These are phyloP conservation scores for Gallinago media DNA, from an alignment of 2,113 vertebrate species.

Conservation along the genomic window DNA sequence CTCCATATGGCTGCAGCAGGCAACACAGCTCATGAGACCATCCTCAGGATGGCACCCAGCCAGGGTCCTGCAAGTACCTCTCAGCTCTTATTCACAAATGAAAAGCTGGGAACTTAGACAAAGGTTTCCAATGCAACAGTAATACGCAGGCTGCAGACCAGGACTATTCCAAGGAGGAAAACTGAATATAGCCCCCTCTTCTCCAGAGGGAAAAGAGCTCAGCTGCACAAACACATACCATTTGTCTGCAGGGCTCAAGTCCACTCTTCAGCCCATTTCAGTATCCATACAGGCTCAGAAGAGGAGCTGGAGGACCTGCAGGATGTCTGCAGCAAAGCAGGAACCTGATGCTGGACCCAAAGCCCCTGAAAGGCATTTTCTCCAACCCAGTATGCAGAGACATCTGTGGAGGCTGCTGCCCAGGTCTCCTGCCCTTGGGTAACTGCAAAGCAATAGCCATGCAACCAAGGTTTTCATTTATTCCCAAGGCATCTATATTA, in stretches of 20 bases:
- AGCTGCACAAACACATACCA: neutral
- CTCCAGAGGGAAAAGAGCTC: neutral
- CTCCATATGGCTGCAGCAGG: neutral
- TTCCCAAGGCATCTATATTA: neutral
- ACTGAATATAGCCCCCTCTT: neutral
- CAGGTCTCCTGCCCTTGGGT: neutral
- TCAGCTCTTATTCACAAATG: neutral
- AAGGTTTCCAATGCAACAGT: neutral
- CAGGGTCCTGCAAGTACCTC: neutral
- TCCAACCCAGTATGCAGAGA: neutral
- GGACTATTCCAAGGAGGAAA: neutral
- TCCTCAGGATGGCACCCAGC: neutral
- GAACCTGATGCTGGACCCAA: neutral
- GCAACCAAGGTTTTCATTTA: neutral
- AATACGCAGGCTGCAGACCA: neutral
- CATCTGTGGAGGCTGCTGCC: neutral
- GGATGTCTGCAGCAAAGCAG: neutral
- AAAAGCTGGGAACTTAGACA: neutral
- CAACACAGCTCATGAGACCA: neutral
- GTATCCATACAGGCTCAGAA: neutral
- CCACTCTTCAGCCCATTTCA: neutral
- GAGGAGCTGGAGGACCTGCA: neutral
- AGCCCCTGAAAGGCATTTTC: neutral
- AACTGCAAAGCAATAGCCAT: neutral
- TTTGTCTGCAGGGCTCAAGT: neutral